Base-by-base conservation (phyloP, 1,140 invertebrate genomes). In the Hyles euphorbiae region DNA sequence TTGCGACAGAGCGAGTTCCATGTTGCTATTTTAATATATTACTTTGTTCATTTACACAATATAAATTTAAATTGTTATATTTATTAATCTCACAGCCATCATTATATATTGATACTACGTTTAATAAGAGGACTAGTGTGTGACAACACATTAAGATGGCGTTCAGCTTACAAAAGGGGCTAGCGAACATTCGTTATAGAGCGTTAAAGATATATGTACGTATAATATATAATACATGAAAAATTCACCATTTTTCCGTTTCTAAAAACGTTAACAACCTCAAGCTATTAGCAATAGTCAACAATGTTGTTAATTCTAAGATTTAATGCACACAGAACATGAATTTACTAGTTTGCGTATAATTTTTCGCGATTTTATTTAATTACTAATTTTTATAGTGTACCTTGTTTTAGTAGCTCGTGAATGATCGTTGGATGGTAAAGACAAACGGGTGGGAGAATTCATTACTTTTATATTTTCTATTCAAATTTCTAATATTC, bases 231-330 rank as follows among this genome's bases (percentile, higher is more conserved):
- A 83, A 74, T 88, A 88, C 83, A 88, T 88, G 85, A 83, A 87
- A 88, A 87, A 80, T 80, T 79, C 78, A 84, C 65, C 74, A 75
- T 81, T 82, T 83, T 84, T 76, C 83, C 36, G 36, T 77, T 86
- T 84, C 83, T 87, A 87, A 88, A 88, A 88, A 85, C 80, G 74
- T 82, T 83, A 88, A 88, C 86, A 88, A 87, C 78, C 80, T 88
- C 86, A 88, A 88, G 86, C 86, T 87, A 88, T 83, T 87, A 88
- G 86, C 86, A 88, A 88, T 87, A 88, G 83, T 88, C 83, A 88
- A 88, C 86, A 88, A 88, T 88, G 82, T 84, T 84, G 82, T 84
- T 87, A 77, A 83, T 76, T 75, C 81, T 86, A 86, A 77, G 74
- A 81, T 70, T 81, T 68, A 79, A 83, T 84, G 77, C 85, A 87